Evolutionary conservation across 2,113 vertebrate species (phyloP), one percentile per base, ranked within the genome.

Genomic region (Eidolon helvum): DNA sequence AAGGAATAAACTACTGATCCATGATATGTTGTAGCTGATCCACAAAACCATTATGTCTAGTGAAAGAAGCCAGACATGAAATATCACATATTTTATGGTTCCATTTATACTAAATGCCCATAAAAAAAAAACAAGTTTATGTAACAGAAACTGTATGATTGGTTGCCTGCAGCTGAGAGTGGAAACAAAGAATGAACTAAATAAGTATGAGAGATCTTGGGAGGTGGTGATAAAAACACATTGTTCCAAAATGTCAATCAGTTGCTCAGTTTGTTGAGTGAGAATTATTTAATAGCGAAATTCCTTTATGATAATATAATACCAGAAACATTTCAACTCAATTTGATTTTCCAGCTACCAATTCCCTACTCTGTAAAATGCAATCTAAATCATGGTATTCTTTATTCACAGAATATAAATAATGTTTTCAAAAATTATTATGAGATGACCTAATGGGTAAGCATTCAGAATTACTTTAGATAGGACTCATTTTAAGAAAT

Each of bases 321-420:
- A 50, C 11, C 4, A 92, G 77, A 75, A 94, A 59, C 14, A 83
- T 87, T 88, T 91, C 12, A 66, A 18, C 11, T 86, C 43, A 9
- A 1, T 87, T 88, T 87, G 4, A 0, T 85, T 91, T 71, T 90
- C 30, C 8, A 85, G 4, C 8, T 53, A 65, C 59, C 57, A 63
- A 24, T 87, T 38, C 53, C 65, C 12, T 75, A 8, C 1, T 77
- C 43, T 79, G 28, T 91, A 28, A 94, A 88, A 63, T 68, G 10
- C 7, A 96, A 48, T 53, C 12, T 63, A 80, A 68, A 14, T 87
- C 3, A 30, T 26, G 40, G 26, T 66, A 79, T 71, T 93, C 21
- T 92, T 94, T 88, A 87, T 61, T 59, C 19, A 88, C 5, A 8
- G 92, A 83, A 57, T 94, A 68, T 48, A 63, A 82, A 90, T 50